Conservation (phyloP, 2,113 vertebrate genomes). For the Mastomys natalensis region DNA sequence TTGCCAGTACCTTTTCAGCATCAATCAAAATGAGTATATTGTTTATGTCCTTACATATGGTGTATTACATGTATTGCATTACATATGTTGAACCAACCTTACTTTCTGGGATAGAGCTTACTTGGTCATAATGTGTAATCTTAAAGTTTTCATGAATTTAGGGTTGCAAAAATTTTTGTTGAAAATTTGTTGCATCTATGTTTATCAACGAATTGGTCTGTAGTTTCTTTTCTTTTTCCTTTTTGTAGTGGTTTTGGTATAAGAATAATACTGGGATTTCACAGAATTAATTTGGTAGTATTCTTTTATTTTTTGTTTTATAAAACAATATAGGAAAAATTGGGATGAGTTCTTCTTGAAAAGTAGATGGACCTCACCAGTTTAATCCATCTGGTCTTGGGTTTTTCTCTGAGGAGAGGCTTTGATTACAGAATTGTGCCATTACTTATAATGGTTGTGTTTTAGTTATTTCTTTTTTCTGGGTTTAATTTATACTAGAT, state of each 20-base stretch:
- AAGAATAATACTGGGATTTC: neutral
- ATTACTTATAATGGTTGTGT: neutral
- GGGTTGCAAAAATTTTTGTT: neutral
- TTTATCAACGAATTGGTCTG: neutral
- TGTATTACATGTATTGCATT: neutral
- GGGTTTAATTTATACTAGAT: neutral
- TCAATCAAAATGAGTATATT: neutral
- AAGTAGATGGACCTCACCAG: too few relatives aligned
- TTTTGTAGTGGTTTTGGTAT: neutral
- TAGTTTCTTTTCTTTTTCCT: neutral
- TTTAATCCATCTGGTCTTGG: neutral
- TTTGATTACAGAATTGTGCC: neutral
- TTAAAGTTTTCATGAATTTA: neutral
- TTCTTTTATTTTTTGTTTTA: neutral
- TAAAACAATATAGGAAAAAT: neutral
- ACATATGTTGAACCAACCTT: neutral
- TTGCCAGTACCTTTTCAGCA: neutral
- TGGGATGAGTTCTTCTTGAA: neutral
- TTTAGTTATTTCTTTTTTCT: neutral
- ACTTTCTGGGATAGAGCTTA: neutral
- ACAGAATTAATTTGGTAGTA: neutral
- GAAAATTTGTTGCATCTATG: neutral
- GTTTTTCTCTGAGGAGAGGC: neutral
- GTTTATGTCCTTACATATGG: neutral
- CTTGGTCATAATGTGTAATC: neutral